Conservation (phyloP, 2,888 invertebrate species). For the Perithous albicinctus region DNA sequence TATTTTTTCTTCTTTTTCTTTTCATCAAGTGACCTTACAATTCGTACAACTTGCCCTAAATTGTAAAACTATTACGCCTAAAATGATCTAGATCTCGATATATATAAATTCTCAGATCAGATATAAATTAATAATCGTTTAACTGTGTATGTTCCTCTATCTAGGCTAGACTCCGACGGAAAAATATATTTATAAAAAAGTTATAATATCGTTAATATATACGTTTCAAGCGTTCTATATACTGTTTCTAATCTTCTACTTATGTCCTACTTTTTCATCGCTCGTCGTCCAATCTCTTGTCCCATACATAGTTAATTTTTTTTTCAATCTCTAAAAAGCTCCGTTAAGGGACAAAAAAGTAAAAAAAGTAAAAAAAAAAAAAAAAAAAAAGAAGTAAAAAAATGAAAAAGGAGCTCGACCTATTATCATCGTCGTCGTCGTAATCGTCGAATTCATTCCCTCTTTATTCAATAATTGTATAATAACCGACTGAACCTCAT, state of each 20-base stretch:
- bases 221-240: conserved; percentile 84
- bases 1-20: conserved; percentile 45
- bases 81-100: conserved; percentile 79
- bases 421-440: conserved; percentile 44
- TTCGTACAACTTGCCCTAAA: conserved; percentile 75
- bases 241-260: conserved; percentile 79
- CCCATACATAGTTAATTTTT: conserved; percentile 73
- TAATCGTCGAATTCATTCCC: conserved; percentile 45
- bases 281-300: conserved; percentile 74
- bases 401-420: conserved; percentile 48
- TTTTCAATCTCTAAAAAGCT: conserved; percentile 67
- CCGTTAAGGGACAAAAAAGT: too few relatives aligned
- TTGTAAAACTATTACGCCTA: conserved; percentile 83
- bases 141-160: conserved; percentile 82
- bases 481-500: conserved; percentile 62
- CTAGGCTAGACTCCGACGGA: conserved; percentile 85
- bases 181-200: conserved; percentile 85
- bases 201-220: conserved; percentile 82
- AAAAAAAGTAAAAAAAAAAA: too few relatives aligned
- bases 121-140: conserved; percentile 81
- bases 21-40: conserved; percentile 68
- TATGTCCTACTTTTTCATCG: conserved; percentile 77
- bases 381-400: too few relatives aligned
- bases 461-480: conserved; percentile 27
- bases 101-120: conserved; percentile 67